Evolutionary conservation across 2,797 vertebrate genomes (phyloP), one percentile per base, ranked within the genome.

Genomic region (Epinephelus malabaricus): DNA sequence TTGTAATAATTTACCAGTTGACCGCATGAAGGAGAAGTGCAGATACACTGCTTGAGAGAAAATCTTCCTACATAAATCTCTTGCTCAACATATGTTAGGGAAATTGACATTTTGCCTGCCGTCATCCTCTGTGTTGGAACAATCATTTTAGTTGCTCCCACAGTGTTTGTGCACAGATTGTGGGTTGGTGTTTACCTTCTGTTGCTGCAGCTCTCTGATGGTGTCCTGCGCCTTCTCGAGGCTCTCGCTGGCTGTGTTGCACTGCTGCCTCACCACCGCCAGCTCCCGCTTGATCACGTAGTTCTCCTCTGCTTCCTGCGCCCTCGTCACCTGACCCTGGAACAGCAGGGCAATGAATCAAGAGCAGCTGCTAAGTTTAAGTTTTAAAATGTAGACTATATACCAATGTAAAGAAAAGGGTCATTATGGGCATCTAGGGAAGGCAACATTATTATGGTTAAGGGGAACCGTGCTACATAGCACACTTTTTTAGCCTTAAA

Each of bases 231-330:
- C 97, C 50, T 95, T 96, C 92, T 97, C 97, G 2, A 99, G 95
- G 89, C 91, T 97, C 85, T 97, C 97, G 0, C 90, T 95, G 45
- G 97, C 96, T 0, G 95, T 93, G 89, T 86, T 95, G 90, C 95
- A 98, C 89, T 98, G 97, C 54, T 98, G 97, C 70, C 95, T 94
- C 66, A 96, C 97, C 81, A 98, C 96, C 0, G 97, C 98, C 90
- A 99, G 92, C 91, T 99, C 98, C 15, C 98, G 93, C 82, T 98
- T 98, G 92, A 99, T 97, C 85, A 97, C 95, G 0, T 98, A 98
- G 92, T 99, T 99, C 94, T 99, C 97, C 92, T 99, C 98, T 0
- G 98, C 98, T 84, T 99, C 98, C 90, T 98, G 98, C 0, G 98
- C 98, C 66, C 98, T 95, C 0, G 97, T 99, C 91, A 99, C 98